phyloP scores from a whole-genome alignment of 1,140 invertebrate genomes.

The Brachionus rubens region DNA sequence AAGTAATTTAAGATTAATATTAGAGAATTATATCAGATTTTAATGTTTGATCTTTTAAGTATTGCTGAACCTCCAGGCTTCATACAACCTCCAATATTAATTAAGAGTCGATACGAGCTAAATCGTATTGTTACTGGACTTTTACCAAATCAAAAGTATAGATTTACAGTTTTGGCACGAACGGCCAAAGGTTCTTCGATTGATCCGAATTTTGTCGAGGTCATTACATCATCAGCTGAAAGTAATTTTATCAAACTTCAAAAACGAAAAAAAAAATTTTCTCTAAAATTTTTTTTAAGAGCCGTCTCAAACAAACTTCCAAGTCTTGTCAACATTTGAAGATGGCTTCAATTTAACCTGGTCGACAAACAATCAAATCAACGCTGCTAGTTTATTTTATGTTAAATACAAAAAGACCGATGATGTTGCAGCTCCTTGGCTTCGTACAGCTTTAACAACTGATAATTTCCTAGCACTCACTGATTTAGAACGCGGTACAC shows the following conservation, averaged over 20 bases:
- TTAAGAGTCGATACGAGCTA: neutral
- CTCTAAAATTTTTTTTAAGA: slow-evolving; percentile 26
- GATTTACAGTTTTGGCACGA: slow-evolving; percentile 27
- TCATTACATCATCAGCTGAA: slow-evolving; percentile 29
- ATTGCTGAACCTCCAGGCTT: slow-evolving; percentile 33
- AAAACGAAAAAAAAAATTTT: neutral
- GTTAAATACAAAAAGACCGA: slow-evolving; percentile 44
- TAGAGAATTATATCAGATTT: neutral
- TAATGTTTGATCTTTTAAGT: neutral
- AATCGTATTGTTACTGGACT: slow-evolving; percentile 22
- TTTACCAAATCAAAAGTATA: slow-evolving; percentile 35
- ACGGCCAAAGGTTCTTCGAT: slow-evolving; percentile 19
- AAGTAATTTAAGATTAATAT: slow-evolving; percentile 3
- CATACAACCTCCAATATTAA: slow-evolving; percentile 37
- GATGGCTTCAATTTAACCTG: slow-evolving; percentile 29
- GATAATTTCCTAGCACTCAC: slow-evolving; percentile 32
- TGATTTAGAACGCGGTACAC: slow-evolving; percentile 23
- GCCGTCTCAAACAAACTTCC: slow-evolving; percentile 28
- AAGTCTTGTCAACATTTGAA: slow-evolving; percentile 1
- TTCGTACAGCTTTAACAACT: slow-evolving; percentile 20
- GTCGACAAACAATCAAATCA: slow-evolving; percentile 32
- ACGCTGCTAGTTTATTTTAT: slow-evolving; percentile 42
- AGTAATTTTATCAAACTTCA: neutral
- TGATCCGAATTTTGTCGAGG: slow-evolving; percentile 37
- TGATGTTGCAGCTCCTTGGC: slow-evolving; percentile 28